These are phyloP conservation scores for Phaedon cochleariae DNA, from an alignment of 2,888 invertebrate species.

Conservation along the genomic window DNA sequence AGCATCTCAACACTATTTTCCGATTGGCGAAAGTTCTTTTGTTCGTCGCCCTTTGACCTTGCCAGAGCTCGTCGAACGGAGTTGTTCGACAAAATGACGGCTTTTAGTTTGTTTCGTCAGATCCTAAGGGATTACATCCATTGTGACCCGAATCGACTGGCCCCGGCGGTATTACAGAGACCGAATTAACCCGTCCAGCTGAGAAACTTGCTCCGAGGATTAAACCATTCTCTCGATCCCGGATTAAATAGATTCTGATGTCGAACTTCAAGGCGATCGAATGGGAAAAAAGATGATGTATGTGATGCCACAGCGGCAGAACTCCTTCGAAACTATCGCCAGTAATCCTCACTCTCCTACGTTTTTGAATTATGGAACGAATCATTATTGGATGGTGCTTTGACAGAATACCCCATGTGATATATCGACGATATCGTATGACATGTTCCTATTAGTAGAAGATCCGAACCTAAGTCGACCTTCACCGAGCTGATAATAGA, in stretches of 20 bases:
- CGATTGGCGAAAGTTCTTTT: constrained; percentile 30
- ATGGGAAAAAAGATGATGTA: constrained; percentile 45
- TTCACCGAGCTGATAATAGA: too few species aligned
- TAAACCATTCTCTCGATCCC: constrained; percentile 58
- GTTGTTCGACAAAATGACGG: constrained; percentile 58
- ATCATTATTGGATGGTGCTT: neutral
- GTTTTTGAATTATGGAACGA: neutral
- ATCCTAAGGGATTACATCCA: constrained; percentile 58
- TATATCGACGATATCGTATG: neutral
- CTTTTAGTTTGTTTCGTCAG: constrained; percentile 58
- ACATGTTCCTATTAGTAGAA: too few species aligned
- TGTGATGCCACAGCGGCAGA: constrained; percentile 9
- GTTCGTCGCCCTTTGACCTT: constrained; percentile 46
- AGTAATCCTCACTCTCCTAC: neutral
- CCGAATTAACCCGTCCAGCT: constrained; percentile 58
- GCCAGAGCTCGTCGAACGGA: constrained; percentile 53
- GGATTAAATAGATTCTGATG: constrained; percentile 58
- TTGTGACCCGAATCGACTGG: constrained; percentile 56
- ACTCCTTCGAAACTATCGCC: neutral
- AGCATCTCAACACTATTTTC: too few species aligned
- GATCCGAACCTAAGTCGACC: too few species aligned
- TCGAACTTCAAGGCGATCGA: constrained; percentile 52
- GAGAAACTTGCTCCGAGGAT: constrained; percentile 59
- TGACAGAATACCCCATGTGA: neutral
- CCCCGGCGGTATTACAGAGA: constrained; percentile 53